A percentile compares a stretch with the other conserved stretches of the same genome.
Conservation (phyloP, 2,113 vertebrate species). For the Eubucco bourcierii region DNA sequence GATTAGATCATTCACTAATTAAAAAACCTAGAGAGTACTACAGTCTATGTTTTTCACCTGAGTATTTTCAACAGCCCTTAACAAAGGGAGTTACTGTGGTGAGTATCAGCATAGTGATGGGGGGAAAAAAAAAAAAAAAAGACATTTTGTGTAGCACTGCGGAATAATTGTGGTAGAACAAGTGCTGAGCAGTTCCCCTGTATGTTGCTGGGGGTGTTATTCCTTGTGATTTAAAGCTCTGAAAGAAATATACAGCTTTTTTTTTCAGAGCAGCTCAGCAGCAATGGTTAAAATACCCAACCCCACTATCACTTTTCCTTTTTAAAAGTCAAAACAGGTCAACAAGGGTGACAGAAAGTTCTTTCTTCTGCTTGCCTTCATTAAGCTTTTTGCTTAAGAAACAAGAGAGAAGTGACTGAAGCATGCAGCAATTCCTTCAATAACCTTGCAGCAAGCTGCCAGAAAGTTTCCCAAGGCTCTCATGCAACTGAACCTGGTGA, state of each 20-base stretch:
- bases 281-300: constrained; percentile 22
- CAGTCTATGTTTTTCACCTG: not conserved
- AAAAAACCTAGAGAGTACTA: not conserved
- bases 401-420: constrained; percentile 20
- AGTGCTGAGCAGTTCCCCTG: not conserved
- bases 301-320: constrained; percentile 35
- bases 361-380: constrained; percentile 23
- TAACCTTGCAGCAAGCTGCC: constrained; percentile 52
- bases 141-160: not conserved
- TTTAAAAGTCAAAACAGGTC: constrained; percentile 42
- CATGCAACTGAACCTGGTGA: constrained; percentile 36
- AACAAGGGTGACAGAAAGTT: not conserved
- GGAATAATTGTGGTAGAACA: not conserved
- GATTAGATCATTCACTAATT: not conserved
- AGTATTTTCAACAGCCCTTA: not conserved
- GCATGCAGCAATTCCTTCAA: constrained; percentile 36
- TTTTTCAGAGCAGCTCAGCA: not conserved
- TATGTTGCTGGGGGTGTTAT: not conserved
- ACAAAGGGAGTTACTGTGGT: not conserved
- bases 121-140: not conserved
- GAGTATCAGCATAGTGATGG: not conserved
- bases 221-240: not conserved
- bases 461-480: constrained; percentile 51
- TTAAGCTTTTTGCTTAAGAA: constrained; percentile 38
- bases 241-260: not conserved